A percentile compares a stretch with the other conserved stretches of the same genome.
These are phyloP conservation scores for Lithophane semibrunnea DNA, from an alignment of 2,888 invertebrate species.

Conservation along the genomic window DNA sequence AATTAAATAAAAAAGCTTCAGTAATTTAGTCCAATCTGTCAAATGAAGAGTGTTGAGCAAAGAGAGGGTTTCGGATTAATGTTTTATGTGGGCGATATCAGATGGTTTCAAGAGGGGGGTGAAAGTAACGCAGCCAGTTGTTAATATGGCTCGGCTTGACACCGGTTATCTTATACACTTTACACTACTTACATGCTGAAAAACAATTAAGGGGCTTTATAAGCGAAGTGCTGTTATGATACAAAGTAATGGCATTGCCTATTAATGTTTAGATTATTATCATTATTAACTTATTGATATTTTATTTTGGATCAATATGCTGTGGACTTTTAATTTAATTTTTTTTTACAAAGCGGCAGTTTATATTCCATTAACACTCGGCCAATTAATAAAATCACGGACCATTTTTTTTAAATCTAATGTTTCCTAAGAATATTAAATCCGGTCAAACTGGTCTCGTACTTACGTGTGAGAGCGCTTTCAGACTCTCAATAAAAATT, in stretches of 20 bases:
- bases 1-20: conserved; percentile 89
- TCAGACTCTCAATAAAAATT: background rate
- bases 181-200: conserved; percentile 59
- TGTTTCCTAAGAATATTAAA: background rate
- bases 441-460: background rate
- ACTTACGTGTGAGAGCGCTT: background rate
- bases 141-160: conserved; percentile 60
- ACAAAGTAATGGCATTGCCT: conserved; percentile 36
- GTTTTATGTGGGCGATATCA: conserved; percentile 83
- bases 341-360: background rate
- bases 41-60: conserved; percentile 90
- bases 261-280: conserved; percentile 26
- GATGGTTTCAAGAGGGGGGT: conserved; percentile 77
- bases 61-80: conserved; percentile 87
- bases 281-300: conserved; percentile 8
- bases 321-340: background rate
- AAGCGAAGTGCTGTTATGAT: conserved; percentile 48
- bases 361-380: background rate
- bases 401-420: no score
- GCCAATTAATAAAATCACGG: background rate
- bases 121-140: conserved; percentile 64
- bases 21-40: conserved; percentile 90
- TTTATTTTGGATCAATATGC: background rate
- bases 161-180: conserved; percentile 63
- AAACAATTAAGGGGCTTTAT: conserved; percentile 55